These are phyloP conservation scores for Euleptes europaea DNA, from an alignment of 2,113 vertebrate genomes.

Conservation along the genomic window DNA sequence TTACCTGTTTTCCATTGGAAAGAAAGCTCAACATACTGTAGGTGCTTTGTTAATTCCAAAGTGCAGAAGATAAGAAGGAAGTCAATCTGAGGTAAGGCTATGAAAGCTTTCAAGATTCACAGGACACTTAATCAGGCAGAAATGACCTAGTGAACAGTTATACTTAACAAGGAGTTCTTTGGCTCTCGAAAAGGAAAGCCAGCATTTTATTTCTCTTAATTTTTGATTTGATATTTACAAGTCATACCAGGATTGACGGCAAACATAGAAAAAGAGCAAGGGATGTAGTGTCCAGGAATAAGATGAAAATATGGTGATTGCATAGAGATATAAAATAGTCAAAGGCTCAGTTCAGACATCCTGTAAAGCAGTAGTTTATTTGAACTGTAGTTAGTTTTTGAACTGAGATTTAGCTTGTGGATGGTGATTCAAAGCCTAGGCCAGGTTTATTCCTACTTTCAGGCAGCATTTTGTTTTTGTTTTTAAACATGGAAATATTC, in stretches of 20 bases:
- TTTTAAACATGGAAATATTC: too few species aligned
- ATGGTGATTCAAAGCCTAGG: too few species aligned
- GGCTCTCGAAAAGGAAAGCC: background rate
- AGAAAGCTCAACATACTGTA: background rate
- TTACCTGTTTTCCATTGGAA: slow-evolving; percentile 7
- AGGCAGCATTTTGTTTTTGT: too few species aligned
- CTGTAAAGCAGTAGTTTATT: too few species aligned
- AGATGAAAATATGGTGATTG: background rate
- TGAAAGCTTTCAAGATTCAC: background rate
- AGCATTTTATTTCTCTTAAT: background rate
- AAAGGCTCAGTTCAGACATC: too few species aligned
- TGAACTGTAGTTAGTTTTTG: too few species aligned
- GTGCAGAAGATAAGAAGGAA: background rate
- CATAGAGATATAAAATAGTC: background rate
- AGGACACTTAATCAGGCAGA: too few species aligned
- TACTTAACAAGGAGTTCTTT: too few species aligned
- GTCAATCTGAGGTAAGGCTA: background rate
- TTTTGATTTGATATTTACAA: background rate
- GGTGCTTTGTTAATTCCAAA: background rate
- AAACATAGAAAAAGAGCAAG: background rate
- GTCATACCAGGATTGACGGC: background rate
- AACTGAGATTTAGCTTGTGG: too few species aligned
- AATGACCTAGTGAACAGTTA: too few species aligned
- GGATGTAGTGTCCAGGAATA: too few species aligned
- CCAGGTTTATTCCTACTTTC: too few species aligned